Conservation (phyloP, 2,113 vertebrate species). For the Lethenteron camtschaticum region DNA sequence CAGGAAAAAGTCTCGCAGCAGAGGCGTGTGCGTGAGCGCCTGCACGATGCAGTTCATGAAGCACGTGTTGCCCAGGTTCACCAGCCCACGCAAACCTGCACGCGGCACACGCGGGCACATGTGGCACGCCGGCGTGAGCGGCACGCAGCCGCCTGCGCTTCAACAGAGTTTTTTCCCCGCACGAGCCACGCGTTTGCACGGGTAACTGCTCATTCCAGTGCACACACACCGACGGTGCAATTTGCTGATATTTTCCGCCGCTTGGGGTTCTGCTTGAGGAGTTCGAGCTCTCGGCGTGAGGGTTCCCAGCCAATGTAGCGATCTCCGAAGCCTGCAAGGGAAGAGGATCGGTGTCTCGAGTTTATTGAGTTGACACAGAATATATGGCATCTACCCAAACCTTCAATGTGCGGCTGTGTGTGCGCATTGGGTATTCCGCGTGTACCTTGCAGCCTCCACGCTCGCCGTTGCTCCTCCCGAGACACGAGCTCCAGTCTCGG, state of each 20-base stretch:
- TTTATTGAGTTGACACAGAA: not conserved
- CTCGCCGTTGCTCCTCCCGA: constrained; percentile 97
- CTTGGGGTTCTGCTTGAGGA: constrained; percentile 94
- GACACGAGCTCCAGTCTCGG: constrained; percentile 98
- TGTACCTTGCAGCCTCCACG: constrained; percentile 94
- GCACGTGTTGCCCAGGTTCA: constrained; percentile 94
- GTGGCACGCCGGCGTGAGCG: constrained; percentile 5
- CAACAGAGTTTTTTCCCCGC: constrained; percentile 14
- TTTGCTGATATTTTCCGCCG: constrained; percentile 93
- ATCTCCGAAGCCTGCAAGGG: constrained; percentile 56
- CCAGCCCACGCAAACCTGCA: constrained; percentile 75
- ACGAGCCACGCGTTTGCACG: constrained; percentile 17
- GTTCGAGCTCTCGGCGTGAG: constrained; percentile 78
- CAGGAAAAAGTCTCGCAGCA: constrained; percentile 91
- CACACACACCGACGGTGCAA: constrained; percentile 76
- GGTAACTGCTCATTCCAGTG: constrained; percentile 18
- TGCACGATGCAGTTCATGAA: constrained; percentile 99
- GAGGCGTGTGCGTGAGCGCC: constrained; percentile 84
- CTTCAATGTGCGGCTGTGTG: not conserved
- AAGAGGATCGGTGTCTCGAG: not conserved
- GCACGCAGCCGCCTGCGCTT: constrained; percentile 11
- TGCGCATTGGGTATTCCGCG: not conserved
- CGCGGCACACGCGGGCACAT: not conserved
- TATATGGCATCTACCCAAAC: not conserved
- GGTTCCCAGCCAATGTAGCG: constrained; percentile 98